These are phyloP conservation scores for Coenobita brevimanus DNA, from an alignment of 1,140 invertebrate species.

Conservation along the genomic window DNA sequence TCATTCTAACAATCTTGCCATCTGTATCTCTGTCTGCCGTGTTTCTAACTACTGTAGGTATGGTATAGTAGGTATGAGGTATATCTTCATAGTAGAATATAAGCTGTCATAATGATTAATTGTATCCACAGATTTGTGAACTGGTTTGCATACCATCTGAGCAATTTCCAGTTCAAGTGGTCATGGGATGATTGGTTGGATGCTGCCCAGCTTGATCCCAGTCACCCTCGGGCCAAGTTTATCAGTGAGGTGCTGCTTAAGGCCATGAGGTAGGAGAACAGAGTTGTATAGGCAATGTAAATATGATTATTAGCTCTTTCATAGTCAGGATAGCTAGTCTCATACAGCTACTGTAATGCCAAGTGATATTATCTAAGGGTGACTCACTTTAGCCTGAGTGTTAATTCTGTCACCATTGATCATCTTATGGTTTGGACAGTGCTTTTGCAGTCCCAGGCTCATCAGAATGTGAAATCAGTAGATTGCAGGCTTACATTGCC, in stretches of 20 bases:
- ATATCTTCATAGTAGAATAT: too few relatives aligned
- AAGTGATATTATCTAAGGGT: too few relatives aligned
- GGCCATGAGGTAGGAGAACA: slow-evolving; percentile 82
- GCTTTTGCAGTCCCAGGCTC: too few relatives aligned
- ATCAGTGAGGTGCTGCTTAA: slow-evolving; percentile 93
- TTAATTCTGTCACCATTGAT: too few relatives aligned
- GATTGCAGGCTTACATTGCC: too few relatives aligned
- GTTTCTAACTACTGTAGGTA: background rate
- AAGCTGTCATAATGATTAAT: slow-evolving; percentile 11
- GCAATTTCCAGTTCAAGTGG: slow-evolving; percentile 99
- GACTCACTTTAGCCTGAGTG: too few relatives aligned
- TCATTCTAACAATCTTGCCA: too few relatives aligned
- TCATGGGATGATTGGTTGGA: slow-evolving; percentile 97
- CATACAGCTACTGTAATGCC: too few relatives aligned
- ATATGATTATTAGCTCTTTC: background rate
- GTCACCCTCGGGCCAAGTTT: slow-evolving; percentile 97
- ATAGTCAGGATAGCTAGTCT: background rate
- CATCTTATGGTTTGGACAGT: too few relatives aligned
- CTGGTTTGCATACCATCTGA: slow-evolving; percentile 99
- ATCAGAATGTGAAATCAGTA: too few relatives aligned
- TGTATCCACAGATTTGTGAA: slow-evolving; percentile 83
- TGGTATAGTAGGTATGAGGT: slow-evolving; percentile 17
- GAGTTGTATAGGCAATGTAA: background rate
- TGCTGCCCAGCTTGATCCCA: slow-evolving; percentile 86
- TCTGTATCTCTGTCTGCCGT: too few relatives aligned